A percentile compares a stretch with the other conserved stretches of the same genome.
Conservation (phyloP, 1,140 invertebrate species). For the Tyrophagus putrescentiae region DNA sequence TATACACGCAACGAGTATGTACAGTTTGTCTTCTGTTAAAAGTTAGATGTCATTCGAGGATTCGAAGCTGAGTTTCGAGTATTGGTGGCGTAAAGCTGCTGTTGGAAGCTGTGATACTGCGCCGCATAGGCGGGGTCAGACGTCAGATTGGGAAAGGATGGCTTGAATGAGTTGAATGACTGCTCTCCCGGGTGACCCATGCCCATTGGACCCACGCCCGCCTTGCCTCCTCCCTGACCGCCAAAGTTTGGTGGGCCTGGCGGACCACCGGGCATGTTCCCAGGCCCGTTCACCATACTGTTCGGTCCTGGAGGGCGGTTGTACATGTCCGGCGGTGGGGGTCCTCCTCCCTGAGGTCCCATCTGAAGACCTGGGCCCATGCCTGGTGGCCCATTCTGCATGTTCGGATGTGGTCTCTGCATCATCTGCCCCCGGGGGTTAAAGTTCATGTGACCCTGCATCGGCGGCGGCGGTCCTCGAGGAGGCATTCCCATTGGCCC, state of each 20-base stretch:
- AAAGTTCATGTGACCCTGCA: too few relatives aligned
- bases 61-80: conserved; percentile 38
- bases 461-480: conserved; percentile 13
- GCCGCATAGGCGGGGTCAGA: conserved; percentile 80
- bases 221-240: too few relatives aligned
- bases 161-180: too few relatives aligned
- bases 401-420: background rate
- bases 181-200: too few relatives aligned
- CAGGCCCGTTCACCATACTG: background rate
- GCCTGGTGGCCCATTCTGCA: conserved; percentile 7
- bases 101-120: conserved; percentile 87
- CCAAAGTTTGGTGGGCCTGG: too few relatives aligned
- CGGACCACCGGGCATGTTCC: too few relatives aligned
- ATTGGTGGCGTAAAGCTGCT: conserved; percentile 78
- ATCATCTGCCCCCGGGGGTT: background rate
- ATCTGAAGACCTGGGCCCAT: conserved; percentile 25
- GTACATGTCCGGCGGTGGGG: conserved; percentile 12
- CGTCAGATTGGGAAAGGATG: conserved; percentile 55
- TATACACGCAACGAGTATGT: background rate
- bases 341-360: background rate
- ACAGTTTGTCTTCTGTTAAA: background rate
- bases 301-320: conserved; percentile 6
- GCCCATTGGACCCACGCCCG: conserved; percentile 7
- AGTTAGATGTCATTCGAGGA: conserved; percentile 15
- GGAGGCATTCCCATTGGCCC: conserved; percentile 9